phyloP scores from a whole-genome alignment of 2,888 invertebrate species.

The Carcina quercana region DNA sequence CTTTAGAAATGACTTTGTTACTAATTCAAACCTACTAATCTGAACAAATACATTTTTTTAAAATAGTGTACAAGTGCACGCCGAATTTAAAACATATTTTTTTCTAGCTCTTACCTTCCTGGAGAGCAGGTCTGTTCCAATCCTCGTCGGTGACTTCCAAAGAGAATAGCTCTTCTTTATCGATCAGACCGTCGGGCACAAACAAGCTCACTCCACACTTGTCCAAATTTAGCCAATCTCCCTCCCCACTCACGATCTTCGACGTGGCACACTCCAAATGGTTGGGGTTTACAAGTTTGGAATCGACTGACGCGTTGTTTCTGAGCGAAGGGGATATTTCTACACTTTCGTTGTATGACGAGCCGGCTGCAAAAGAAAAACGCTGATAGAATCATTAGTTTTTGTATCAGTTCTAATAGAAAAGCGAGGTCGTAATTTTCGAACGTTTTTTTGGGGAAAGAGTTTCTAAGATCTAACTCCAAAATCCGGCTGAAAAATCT shows the following conservation, averaged over 20 bases:
- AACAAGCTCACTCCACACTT: slow-evolving; percentile 88
- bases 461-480: no score
- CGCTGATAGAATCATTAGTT: no score
- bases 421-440: no score
- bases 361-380: slow-evolving; percentile 55
- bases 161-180: slow-evolving; percentile 88
- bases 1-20: no score
- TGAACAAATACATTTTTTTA: no score
- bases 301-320: slow-evolving; percentile 58
- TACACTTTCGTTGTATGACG: slow-evolving; percentile 66
- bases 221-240: slow-evolving; percentile 78
- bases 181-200: slow-evolving; percentile 92
- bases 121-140: slow-evolving; percentile 88
- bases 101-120: slow-evolving; percentile 79
- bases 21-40: no score
- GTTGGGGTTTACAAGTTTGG: slow-evolving; percentile 36
- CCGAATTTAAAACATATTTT: no score
- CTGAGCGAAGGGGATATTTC: slow-evolving; percentile 63
- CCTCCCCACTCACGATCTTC: slow-evolving; percentile 70
- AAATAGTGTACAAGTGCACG: no score
- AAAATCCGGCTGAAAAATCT: no score
- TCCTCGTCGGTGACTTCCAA: slow-evolving; percentile 93
- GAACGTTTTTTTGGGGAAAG: no score
- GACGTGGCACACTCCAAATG: slow-evolving; percentile 57
- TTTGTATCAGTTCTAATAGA: no score